phyloP scores from a whole-genome alignment of 2,113 vertebrate species.

The Leucoraja erinaceus region DNA sequence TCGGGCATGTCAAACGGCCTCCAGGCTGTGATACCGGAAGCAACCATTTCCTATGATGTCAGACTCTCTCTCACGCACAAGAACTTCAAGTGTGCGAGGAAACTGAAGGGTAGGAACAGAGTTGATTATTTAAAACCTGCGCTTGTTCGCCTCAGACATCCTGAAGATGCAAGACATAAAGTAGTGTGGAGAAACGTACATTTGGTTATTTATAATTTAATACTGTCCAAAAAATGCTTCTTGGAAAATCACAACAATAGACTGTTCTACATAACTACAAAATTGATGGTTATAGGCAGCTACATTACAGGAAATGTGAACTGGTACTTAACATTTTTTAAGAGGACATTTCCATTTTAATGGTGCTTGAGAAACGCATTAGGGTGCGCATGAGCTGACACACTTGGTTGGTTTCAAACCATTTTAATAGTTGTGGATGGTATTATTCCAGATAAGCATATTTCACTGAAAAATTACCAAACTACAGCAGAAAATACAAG shows the following conservation, averaged over 20 bases:
- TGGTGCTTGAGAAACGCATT: constrained; percentile 32
- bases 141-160: background rate
- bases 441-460: constrained; percentile 31
- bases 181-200: background rate
- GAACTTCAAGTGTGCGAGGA: background rate
- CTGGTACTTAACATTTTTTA: constrained; percentile 36
- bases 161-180: background rate
- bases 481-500: constrained; percentile 31
- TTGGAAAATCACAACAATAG: constrained; percentile 12
- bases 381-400: constrained; percentile 27
- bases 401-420: constrained; percentile 36
- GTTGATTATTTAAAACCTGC: background rate
- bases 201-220: constrained; percentile 17
- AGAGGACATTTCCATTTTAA: constrained; percentile 38
- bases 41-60: background rate
- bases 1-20: background rate
- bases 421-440: constrained; percentile 36
- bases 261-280: constrained; percentile 8
- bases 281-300: constrained; percentile 33
- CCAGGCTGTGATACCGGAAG: background rate
- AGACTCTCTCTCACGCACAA: too few species aligned
- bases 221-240: background rate
- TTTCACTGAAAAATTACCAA: constrained; percentile 36
- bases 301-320: constrained; percentile 37
- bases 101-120: background rate